Evolutionary conservation across 2,113 vertebrate species (phyloP).

Genomic region (Vicugna pacos): DNA sequence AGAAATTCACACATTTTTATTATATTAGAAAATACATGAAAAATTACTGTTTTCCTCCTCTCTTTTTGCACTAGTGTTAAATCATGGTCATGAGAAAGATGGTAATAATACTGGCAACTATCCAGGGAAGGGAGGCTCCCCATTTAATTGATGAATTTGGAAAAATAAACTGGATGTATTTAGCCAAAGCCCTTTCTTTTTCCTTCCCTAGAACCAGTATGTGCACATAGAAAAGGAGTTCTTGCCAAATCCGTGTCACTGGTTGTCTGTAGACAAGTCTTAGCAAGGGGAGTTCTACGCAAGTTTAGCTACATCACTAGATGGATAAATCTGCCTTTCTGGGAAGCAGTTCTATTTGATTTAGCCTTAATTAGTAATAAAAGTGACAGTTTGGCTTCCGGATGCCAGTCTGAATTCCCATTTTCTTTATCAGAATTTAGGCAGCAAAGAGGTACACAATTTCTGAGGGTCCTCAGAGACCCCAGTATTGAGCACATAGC

Average conservation of each 20-base stretch:
- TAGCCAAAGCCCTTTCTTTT: background rate
- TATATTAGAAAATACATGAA: background rate
- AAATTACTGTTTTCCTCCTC: background rate
- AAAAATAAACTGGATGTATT: background rate
- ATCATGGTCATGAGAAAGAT: background rate
- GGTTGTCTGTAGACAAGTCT: too few species aligned
- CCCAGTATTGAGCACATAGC: background rate
- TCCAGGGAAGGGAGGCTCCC: background rate
- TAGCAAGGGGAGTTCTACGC: too few species aligned
- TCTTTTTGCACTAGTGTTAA: background rate
- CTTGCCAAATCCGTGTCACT: background rate
- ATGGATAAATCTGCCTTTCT: background rate
- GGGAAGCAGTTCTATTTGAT: background rate
- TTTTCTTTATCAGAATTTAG: background rate
- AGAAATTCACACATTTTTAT: background rate
- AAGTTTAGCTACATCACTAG: background rate
- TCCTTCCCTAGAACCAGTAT: background rate
- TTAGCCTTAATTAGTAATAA: background rate
- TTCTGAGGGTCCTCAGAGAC: too few species aligned
- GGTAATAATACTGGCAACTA: background rate
- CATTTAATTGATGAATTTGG: background rate
- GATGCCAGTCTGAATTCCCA: background rate
- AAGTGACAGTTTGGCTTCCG: background rate
- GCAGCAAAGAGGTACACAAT: background rate
- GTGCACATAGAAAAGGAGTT: background rate